Base-by-base conservation (phyloP, 2,888 invertebrate species). In the Pterostichus niger region DNA sequence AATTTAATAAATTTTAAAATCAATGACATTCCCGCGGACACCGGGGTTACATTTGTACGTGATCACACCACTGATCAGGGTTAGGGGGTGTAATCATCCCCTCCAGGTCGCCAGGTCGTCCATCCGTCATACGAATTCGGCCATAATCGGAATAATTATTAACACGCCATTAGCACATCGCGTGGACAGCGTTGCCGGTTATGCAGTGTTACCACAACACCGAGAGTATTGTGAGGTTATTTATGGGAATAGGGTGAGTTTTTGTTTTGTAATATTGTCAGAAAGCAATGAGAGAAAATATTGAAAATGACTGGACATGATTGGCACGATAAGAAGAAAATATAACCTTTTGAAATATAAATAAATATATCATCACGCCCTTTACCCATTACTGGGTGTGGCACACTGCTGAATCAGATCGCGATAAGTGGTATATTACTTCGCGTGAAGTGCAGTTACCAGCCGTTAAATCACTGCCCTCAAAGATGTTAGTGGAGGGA, bases 141-240 rank as follows among this genome's bases (percentile, higher is more conserved):
- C 31, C 31, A 77, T 54, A 56, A 77, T 56, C 52, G 75, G 33
- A 59, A 64, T 64, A 78, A 80, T 64, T 80, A 80, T 80, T 64
- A 64, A 80, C 79, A 80, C 49, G 52, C 64, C 64, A 68, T 80
- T 64, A 68, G 15, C 64, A 79, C 79, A 54, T 52, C 40, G 24
- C 15, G 31, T 4, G 68, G 68, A 76, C 76, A 54, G 49, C n/a
- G 71, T 46, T 71, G 40, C 44, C 44, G 24, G 3, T 24, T 24
- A 3, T 24, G 24, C 24, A 33, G 17, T 11, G 13, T 35, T 68
- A 3, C 33, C 9, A 2, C 24, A 9, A 35, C 33, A 68, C 6
- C 13, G 35, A 33, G 68, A 35, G 35, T 68, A 35, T 31, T 35
- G 31, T 35, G 13, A 9, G n/a, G 40, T 40, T n/a, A 68, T 40